Evolutionary conservation across 2,113 vertebrate species (phyloP).

Genomic region (Cyprinodon tularosa): DNA sequence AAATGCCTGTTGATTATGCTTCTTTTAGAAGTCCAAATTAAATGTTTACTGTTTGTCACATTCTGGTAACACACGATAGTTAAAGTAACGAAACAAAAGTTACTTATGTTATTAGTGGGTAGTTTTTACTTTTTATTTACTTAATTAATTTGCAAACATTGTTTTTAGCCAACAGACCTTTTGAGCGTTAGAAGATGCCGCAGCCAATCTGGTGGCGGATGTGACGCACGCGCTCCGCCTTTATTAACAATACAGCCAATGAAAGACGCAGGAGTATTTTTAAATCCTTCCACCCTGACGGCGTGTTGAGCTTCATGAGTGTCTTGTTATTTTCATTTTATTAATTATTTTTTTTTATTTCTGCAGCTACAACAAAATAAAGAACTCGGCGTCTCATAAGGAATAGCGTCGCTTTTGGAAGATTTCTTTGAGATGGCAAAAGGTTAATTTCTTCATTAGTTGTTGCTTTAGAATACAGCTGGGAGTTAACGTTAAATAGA

Average conservation of each 20-base stretch:
- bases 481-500: too few species aligned
- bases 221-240: background rate
- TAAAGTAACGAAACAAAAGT: background rate
- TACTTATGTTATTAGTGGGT: background rate
- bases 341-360: too few species aligned
- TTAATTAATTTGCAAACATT: background rate
- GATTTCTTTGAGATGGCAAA: constrained; percentile 73
- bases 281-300: constrained; percentile 47
- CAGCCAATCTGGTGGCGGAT: constrained; percentile 52
- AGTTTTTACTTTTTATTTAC: background rate
- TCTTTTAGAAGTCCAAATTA: background rate
- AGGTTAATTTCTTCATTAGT: constrained; percentile 60
- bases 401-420: background rate
- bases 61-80: background rate
- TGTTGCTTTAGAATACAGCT: background rate
- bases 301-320: too few species aligned
- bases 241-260: constrained; percentile 49
- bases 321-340: too few species aligned
- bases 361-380: background rate
- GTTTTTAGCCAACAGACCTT: background rate
- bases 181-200: background rate
- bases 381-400: background rate
- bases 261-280: constrained; percentile 38
- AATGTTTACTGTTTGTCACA: background rate
- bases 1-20: background rate